A percentile compares a stretch with the other conserved stretches of the same genome.
Evolutionary conservation across 2,797 vertebrate genomes (phyloP).

Genomic region (Salmo trutta): DNA sequence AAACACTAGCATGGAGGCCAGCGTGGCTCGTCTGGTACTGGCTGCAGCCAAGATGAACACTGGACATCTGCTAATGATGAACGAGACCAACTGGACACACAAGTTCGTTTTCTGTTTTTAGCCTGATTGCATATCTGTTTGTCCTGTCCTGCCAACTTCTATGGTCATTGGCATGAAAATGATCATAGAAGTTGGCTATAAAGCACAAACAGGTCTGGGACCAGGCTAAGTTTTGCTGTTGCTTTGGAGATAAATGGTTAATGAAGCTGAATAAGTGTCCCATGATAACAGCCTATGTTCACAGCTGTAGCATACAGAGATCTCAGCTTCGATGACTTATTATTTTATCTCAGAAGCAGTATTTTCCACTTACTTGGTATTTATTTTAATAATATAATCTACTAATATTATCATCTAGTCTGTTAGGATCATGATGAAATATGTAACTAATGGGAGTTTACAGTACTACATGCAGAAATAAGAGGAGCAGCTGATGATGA

Average conservation of each 20-base stretch:
- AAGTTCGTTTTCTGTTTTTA: conserved; percentile 42
- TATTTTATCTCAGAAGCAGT: conserved; percentile 1
- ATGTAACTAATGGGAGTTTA: neutral
- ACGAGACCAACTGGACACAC: conserved; percentile 50
- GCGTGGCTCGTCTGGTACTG: conserved; percentile 28
- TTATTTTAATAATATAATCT: neutral
- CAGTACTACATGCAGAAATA: neutral
- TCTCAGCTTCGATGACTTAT: neutral
- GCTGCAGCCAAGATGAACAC: conserved; percentile 30
- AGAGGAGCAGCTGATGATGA: neutral
- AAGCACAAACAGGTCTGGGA: neutral
- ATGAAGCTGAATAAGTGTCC: neutral
- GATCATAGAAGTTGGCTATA: neutral
- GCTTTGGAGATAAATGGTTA: conserved; percentile 9
- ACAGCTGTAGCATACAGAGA: conserved; percentile 7
- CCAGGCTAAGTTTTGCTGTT: neutral
- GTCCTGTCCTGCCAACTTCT: neutral
- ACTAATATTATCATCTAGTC: no score
- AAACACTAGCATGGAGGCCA: conserved; percentile 32
- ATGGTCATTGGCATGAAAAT: neutral
- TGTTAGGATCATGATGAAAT: neutral
- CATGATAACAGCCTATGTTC: neutral
- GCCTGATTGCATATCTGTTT: neutral
- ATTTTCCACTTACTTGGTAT: neutral
- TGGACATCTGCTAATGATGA: conserved; percentile 37